Base-by-base conservation (phyloP, 2,888 invertebrate genomes). In the Ophion ventricosus region DNA sequence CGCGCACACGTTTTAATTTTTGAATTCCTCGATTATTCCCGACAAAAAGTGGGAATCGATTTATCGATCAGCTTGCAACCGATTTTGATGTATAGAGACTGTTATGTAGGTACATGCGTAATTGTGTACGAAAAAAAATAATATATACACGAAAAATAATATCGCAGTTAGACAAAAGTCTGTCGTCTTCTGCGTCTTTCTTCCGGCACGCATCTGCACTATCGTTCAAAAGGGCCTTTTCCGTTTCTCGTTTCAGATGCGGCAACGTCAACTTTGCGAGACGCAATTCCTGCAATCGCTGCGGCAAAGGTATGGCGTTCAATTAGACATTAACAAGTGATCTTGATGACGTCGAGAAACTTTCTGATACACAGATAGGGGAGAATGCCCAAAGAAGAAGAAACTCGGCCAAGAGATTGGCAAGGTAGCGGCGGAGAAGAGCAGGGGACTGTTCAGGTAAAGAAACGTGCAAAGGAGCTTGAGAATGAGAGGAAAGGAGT, bases 341-440 rank as follows among this genome's bases (percentile, higher is more conserved):
- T 35, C 29, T 3, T 49, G 54, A 23, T 61, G 25, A 40, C 40
- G 17, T 7, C n/a, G 40, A 43, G 61, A 73, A 73, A 63, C 54
- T 26, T 67, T 66, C n/a, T 29, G 10, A n/a, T 43, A 57, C 14
- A 54, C 86, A 94, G 94, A 94, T 86, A 93, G 94, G 89, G 93
- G 93, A 78, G 94, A 94, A 87, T 92, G 92, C 76, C 92, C 93
- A n/a, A 95, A 95, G 90, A 96, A 96, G 93, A 97, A 97, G 93
- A 98, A 98, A 94, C 95, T 98, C 70, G 98, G 99, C 0, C 97
- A 98, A 83, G 99, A 99, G 94, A 99, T 99, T 89, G 99, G 99
- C 3, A 99, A 99, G 94, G 97, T 97, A 26, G 98, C 99, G 54
- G 99, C 99, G 0, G 99, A 99, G 93, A 99, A 99, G 94, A 98